Evolutionary conservation across 23 tunicate species (phyloP).

Genomic region (Ciona savignyi): DNA sequence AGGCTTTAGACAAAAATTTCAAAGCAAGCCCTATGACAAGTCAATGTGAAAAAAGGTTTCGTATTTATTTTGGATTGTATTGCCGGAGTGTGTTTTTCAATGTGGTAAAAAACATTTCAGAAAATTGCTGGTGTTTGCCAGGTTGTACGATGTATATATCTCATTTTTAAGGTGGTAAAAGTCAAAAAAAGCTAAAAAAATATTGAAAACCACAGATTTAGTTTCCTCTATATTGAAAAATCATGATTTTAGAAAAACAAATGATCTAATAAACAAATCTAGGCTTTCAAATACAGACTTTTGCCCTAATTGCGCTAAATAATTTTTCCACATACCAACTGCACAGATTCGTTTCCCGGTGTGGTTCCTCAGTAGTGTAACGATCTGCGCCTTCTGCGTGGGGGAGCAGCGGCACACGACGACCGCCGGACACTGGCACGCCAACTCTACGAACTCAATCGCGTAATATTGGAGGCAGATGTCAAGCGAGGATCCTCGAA

Average conservation of each 20-base stretch:
- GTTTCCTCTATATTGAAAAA: too few relatives aligned
- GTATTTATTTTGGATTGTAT: too few relatives aligned
- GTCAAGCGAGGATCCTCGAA: constrained; percentile 73
- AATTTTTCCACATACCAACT: constrained; percentile 36
- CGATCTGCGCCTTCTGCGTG: constrained; percentile 89
- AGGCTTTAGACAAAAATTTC: not conserved
- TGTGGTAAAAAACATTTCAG: too few relatives aligned
- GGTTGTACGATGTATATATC: too few relatives aligned
- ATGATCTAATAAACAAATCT: not conserved
- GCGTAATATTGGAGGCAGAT: constrained; percentile 66
- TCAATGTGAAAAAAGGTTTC: too few relatives aligned
- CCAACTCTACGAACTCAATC: constrained; percentile 80
- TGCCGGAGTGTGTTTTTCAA: too few relatives aligned
- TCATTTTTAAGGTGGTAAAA: too few relatives aligned
- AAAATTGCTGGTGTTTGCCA: too few relatives aligned
- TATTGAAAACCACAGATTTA: too few relatives aligned
- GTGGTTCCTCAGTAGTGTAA: constrained; percentile 45
- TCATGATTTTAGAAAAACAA: too few relatives aligned
- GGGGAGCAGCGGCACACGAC: constrained; percentile 93
- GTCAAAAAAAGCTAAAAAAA: too few relatives aligned
- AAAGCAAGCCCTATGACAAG: not conserved
- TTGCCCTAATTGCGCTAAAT: not conserved
- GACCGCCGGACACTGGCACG: constrained; percentile 89
- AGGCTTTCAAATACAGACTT: not conserved
- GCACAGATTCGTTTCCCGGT: constrained; percentile 69